A percentile compares a stretch with the other conserved stretches of the same genome.
Evolutionary conservation across 64 coral and sea anemone genomes (phyloP).

Genomic region (Montipora efflorescens): DNA sequence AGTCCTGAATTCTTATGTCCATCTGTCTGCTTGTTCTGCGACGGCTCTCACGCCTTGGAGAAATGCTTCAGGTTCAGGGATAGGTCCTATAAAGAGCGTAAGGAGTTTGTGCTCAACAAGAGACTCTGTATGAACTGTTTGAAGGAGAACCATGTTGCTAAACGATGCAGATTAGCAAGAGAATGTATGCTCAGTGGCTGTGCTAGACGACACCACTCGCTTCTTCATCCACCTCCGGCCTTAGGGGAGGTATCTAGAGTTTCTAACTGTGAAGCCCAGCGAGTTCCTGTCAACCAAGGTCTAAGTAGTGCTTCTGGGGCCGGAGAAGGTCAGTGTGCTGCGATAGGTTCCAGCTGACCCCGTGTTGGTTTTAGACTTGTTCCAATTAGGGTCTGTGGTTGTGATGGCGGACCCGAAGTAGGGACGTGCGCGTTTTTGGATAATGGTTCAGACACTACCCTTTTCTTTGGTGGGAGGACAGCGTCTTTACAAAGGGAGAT

Average conservation of each 20-base stretch:
- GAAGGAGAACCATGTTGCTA: constrained; percentile 26
- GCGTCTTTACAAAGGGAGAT: constrained; percentile 16
- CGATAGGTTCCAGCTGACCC: neutral
- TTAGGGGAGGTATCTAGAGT: neutral
- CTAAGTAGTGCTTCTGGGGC: neutral
- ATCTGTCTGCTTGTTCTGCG: neutral
- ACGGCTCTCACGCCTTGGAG: constrained; percentile 29
- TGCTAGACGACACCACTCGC: neutral
- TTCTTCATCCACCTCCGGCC: too few relatives aligned
- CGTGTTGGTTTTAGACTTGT: constrained; percentile 10
- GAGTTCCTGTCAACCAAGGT: neutral
- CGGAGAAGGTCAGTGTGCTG: neutral
- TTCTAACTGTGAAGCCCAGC: neutral
- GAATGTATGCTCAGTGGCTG: constrained; percentile 42
- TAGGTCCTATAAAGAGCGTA: constrained; percentile 16
- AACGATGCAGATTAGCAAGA: constrained; percentile 2
- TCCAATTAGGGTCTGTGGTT: neutral
- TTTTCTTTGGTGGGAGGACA: constrained; percentile 73
- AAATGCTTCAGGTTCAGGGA: constrained; percentile 49
- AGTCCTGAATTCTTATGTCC: neutral
- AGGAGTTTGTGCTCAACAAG: constrained; percentile 44
- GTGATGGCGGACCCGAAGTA: neutral
- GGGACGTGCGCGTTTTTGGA: constrained; percentile 40
- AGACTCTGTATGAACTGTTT: constrained; percentile 67
- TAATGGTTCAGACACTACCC: constrained; percentile 28